Evolutionary conservation across 2,797 vertebrate genomes (phyloP).

Genomic region (Chelonia mydas): DNA sequence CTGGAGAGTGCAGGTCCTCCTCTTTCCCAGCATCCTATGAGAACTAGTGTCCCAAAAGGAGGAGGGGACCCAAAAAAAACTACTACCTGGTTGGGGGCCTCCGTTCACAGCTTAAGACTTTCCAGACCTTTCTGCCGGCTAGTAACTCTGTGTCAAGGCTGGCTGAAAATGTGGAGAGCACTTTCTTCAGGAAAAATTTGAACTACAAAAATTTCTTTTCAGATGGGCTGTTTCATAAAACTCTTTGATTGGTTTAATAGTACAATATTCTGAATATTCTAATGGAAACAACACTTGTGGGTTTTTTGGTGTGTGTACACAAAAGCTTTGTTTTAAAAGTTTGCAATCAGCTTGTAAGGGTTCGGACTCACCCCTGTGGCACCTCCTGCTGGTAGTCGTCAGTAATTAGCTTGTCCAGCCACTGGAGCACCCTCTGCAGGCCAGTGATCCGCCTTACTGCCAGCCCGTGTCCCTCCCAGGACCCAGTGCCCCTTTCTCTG

Average conservation of each 20-base stretch:
- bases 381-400: too few relatives aligned
- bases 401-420: too few relatives aligned
- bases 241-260: not conserved
- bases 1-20: not conserved
- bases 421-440: too few relatives aligned
- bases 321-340: not conserved
- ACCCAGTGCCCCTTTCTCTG: too few relatives aligned
- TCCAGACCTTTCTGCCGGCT: not conserved
- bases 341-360: not conserved
- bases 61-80: not conserved
- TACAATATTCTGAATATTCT: not conserved
- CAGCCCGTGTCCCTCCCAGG: too few relatives aligned
- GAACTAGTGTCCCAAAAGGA: not conserved
- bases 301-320: not conserved
- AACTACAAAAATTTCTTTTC: too few relatives aligned
- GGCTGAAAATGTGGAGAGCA: not conserved
- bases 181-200: not conserved
- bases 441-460: too few relatives aligned
- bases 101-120: not conserved
- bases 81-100: not conserved
- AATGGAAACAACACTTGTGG: not conserved
- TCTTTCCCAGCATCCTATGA: too few relatives aligned
- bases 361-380: too few relatives aligned
- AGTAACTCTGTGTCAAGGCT: too few relatives aligned
- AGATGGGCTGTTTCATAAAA: too few relatives aligned